Conservation (phyloP, 2,888 invertebrate genomes). For the Calameuta pallipes region DNA sequence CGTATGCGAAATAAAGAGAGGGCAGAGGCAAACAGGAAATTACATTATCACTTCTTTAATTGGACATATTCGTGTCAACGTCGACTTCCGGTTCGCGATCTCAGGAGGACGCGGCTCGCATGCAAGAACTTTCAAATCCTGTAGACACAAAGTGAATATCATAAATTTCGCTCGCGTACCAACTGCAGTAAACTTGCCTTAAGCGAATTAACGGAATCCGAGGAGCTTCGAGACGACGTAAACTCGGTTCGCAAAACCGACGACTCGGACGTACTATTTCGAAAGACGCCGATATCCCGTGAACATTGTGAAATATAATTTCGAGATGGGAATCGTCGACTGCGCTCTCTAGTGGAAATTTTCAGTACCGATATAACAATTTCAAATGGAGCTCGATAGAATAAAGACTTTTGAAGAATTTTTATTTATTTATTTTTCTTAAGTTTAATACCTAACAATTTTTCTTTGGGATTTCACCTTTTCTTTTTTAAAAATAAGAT, state of each 20-base stretch:
- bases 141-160: slow-evolving; percentile 24
- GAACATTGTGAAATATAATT: neutral
- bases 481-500: neutral
- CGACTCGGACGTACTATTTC: neutral
- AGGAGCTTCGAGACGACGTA: slow-evolving; percentile 5
- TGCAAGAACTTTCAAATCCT: slow-evolving; percentile 31
- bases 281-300: neutral
- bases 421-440: neutral
- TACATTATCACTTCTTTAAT: neutral
- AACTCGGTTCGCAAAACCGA: neutral
- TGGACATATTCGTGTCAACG: neutral
- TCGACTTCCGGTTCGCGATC: neutral
- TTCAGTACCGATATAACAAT: neutral
- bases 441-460: neutral
- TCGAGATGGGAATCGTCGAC: neutral
- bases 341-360: neutral
- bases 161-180: slow-evolving; percentile 43
- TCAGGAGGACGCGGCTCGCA: slow-evolving; percentile 19
- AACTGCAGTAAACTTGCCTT: slow-evolving; percentile 45
- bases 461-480: neutral
- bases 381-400: neutral
- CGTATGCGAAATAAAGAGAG: neutral
- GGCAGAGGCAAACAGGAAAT: neutral
- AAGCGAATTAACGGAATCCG: slow-evolving; percentile 43
- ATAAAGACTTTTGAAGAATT: neutral